Evolutionary conservation across 2,797 vertebrate species (phyloP).

Genomic region (Amblyopsis hoosieri): DNA sequence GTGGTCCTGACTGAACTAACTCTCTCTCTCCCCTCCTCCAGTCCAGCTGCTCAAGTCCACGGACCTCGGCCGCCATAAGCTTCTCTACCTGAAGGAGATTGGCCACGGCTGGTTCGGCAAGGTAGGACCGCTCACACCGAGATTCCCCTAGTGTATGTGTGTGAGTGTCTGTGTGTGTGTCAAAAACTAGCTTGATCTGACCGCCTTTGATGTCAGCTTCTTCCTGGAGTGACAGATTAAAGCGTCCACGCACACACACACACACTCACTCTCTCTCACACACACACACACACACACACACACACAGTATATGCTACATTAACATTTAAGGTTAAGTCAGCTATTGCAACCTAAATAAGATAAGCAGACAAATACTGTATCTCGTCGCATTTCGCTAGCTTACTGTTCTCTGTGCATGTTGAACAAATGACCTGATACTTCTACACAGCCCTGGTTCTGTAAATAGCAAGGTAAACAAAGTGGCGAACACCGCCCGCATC

Average conservation of each 20-base stretch:
- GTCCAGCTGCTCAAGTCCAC: slow-evolving; percentile 87
- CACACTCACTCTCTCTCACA: not conserved
- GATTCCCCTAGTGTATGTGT: not conserved
- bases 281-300: not conserved
- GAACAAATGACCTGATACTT: too few species aligned
- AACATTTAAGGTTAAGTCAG: not conserved
- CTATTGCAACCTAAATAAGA: not conserved
- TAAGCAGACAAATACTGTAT: too few species aligned
- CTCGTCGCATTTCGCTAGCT: too few species aligned
- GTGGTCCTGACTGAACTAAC: not conserved
- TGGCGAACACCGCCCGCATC: too few species aligned
- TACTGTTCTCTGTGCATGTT: too few species aligned
- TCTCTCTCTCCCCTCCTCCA: slow-evolving; percentile 49
- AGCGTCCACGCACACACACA: not conserved
- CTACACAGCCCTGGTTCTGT: too few species aligned
- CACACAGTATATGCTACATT: not conserved
- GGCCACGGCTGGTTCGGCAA: slow-evolving; percentile 98
- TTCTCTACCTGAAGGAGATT: slow-evolving; percentile 95
- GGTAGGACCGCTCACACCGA: slow-evolving; percentile 74
- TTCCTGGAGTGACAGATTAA: slow-evolving; percentile 5
- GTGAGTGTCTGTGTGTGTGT: not conserved
- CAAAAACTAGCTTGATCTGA: slow-evolving; percentile 7
- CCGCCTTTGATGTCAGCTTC: slow-evolving; percentile 40
- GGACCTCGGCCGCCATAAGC: slow-evolving; percentile 87
- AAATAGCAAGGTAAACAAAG: too few species aligned